Conservation (phyloP, 1,140 invertebrate genomes). For the Drusus annulatus region DNA sequence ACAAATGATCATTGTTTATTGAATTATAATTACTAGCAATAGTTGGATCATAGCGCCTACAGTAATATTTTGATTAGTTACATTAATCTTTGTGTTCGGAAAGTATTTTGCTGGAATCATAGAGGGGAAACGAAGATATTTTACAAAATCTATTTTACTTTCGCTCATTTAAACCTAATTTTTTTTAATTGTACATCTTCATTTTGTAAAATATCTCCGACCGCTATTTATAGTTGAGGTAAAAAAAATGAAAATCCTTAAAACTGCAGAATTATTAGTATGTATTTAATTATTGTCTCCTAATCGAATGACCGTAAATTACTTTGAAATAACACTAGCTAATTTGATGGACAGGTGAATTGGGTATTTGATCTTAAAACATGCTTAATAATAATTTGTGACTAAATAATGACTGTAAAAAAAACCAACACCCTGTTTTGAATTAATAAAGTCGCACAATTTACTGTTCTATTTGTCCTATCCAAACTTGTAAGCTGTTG, state of each 20-base stretch:
- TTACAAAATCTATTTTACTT: background rate
- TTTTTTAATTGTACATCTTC: too few species aligned
- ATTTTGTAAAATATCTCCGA: too few species aligned
- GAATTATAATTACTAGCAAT: background rate
- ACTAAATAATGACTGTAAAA: too few species aligned
- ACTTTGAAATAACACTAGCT: background rate
- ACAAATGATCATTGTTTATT: background rate
- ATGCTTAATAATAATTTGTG: too few species aligned
- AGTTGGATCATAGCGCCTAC: background rate
- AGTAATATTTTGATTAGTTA: conserved; percentile 13
- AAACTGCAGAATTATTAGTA: too few species aligned
- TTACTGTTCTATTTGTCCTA: background rate
- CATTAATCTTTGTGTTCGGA: conserved; percentile 3
- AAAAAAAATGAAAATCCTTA: too few species aligned
- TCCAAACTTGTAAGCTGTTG: conserved; percentile 3
- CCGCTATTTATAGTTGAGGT: too few species aligned
- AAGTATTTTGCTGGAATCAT: background rate
- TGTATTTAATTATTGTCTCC: too few species aligned
- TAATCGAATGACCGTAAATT: background rate
- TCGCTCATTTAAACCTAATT: too few species aligned
- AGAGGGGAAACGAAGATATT: background rate
- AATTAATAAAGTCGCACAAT: conserved; percentile 8
- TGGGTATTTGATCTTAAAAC: background rate
- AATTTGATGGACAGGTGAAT: background rate
- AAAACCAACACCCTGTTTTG: background rate